phyloP scores from a whole-genome alignment of 2,797 vertebrate genomes.

The Cottoperca gobio region DNA sequence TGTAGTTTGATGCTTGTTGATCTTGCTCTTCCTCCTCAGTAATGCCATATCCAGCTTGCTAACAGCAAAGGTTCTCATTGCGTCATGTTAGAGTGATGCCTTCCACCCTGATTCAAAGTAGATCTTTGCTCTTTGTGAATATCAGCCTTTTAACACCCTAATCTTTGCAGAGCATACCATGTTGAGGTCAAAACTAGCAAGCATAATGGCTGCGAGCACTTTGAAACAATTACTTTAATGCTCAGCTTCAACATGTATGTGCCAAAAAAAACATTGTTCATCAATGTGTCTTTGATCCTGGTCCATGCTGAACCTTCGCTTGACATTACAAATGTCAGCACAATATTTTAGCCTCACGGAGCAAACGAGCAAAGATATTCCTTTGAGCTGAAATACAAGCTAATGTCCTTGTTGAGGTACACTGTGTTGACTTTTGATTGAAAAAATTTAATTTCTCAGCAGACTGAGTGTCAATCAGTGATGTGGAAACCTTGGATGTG shows the following conservation, averaged over 20 bases:
- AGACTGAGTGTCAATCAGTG: background rate
- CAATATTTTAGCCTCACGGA: background rate
- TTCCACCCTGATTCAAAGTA: background rate
- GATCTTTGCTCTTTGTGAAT: background rate
- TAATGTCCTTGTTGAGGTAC: background rate
- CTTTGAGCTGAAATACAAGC: background rate
- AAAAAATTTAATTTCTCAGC: background rate
- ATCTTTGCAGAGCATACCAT: background rate
- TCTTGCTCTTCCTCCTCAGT: background rate
- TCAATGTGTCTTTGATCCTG: background rate
- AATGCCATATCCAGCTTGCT: background rate
- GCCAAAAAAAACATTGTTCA: background rate
- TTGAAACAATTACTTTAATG: background rate
- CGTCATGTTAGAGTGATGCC: background rate
- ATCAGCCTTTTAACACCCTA: background rate
- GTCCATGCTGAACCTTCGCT: background rate
- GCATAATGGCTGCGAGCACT: background rate
- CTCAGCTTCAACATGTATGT: background rate
- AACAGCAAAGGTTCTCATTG: background rate
- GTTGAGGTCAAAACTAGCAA: conserved; percentile 2
- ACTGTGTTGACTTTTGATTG: conserved; percentile 4
- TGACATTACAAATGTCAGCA: conserved; percentile 7
- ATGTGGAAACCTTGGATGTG: background rate
- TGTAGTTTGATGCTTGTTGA: background rate
- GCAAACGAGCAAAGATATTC: background rate